phyloP scores from a whole-genome alignment of 1,140 invertebrate genomes.

The Bombus confusus region DNA sequence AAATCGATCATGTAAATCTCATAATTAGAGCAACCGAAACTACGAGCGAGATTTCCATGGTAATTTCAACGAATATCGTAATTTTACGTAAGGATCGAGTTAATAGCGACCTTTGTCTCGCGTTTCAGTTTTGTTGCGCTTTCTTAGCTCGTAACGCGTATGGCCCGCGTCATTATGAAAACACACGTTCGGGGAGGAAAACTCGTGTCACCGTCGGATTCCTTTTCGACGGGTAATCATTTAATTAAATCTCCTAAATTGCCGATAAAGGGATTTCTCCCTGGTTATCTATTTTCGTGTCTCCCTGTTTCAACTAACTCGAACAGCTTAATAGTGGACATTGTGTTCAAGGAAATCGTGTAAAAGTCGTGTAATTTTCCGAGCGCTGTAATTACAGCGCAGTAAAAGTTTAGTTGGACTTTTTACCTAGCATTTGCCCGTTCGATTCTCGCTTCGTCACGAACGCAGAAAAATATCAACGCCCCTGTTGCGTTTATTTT shows the following conservation, averaged over 20 bases:
- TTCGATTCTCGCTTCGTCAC: not conserved
- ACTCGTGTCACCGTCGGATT: not conserved
- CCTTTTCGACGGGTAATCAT: not conserved
- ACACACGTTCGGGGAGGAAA: not conserved
- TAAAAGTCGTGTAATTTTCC: constrained; percentile 22
- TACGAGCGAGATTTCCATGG: not conserved
- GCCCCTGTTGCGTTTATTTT: not conserved
- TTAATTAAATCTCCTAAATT: not conserved
- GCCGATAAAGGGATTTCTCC: not conserved
- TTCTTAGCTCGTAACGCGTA: not conserved
- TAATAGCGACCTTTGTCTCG: too few species aligned
- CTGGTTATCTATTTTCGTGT: not conserved
- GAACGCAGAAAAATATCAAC: not conserved
- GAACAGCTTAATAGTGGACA: not conserved
- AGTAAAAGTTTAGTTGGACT: constrained; percentile 14
- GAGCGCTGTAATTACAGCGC: not conserved
- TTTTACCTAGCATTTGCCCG: not conserved
- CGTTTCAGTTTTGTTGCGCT: not conserved
- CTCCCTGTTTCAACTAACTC: not conserved
- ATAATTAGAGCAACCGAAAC: not conserved
- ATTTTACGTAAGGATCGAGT: not conserved
- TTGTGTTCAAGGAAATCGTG: constrained; percentile 4
- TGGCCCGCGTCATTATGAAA: not conserved
- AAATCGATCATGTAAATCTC: too few species aligned
- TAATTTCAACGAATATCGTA: not conserved